Percentiles rank a stretch among this genome's conserved stretches.
These are phyloP conservation scores for Uropetala carovei DNA, from an alignment of 2,888 invertebrate genomes.

Conservation along the genomic window DNA sequence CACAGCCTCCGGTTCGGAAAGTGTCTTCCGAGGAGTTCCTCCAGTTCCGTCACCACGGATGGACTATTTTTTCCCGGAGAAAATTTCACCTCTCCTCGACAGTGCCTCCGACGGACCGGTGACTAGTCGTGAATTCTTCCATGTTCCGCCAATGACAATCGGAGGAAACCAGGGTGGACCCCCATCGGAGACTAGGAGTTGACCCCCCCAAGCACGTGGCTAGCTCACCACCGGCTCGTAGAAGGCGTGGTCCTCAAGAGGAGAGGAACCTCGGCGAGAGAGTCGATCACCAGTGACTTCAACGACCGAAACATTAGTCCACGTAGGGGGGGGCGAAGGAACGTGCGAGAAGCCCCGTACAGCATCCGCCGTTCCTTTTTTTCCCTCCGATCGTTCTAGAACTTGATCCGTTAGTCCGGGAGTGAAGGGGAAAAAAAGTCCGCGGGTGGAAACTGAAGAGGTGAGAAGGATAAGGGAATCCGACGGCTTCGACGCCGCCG, in stretches of 20 bases:
- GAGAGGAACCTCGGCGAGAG: neutral
- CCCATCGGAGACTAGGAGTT: too few relatives aligned
- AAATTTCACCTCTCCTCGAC: too few relatives aligned
- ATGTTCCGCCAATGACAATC: too few relatives aligned
- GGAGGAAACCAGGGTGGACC: too few relatives aligned
- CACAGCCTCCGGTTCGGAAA: too few relatives aligned
- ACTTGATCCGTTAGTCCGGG: neutral
- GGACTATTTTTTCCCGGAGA: too few relatives aligned
- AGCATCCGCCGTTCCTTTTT: neutral
- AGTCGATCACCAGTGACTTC: neutral
- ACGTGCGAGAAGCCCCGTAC: neutral
- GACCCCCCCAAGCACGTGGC: neutral
- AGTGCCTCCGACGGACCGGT: too few relatives aligned
- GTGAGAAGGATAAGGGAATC: neutral
- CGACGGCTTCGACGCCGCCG: neutral
- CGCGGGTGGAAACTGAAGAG: neutral
- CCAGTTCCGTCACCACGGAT: too few relatives aligned
- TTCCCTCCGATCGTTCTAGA: neutral
- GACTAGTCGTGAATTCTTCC: too few relatives aligned
- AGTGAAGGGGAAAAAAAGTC: neutral
- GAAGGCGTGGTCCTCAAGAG: slow-evolving; percentile 3
- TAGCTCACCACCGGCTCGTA: neutral
- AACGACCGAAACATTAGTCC: neutral
- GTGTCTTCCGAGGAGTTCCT: too few relatives aligned
- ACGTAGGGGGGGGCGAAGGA: neutral